Evolutionary conservation across 2,797 vertebrate species (phyloP).

Genomic region (Paguma larvata): DNA sequence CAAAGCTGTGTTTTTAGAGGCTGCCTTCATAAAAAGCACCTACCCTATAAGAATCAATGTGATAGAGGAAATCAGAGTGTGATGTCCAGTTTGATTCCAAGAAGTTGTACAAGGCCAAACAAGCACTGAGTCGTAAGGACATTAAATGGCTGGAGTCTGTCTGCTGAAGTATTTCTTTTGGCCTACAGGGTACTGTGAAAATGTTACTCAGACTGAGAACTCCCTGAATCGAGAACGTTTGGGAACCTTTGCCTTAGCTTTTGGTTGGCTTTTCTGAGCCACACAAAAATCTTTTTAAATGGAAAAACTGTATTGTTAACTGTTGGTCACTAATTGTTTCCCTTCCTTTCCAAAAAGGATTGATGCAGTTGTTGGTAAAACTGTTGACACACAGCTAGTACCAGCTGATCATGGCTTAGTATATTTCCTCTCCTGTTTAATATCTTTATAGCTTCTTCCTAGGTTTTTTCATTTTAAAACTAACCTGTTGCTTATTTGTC

Average conservation of each 20-base stretch:
- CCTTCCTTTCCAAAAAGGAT: not conserved
- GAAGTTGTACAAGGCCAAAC: not conserved
- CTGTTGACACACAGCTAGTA: constrained; percentile 33
- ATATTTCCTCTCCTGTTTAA: constrained; percentile 9
- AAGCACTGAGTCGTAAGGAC: not conserved
- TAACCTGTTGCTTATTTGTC: not conserved
- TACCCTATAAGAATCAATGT: not conserved
- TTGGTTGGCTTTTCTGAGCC: constrained; percentile 43
- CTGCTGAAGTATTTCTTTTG: constrained; percentile 48
- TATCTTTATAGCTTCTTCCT: not conserved
- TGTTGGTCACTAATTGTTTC: not conserved
- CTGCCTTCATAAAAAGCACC: constrained; percentile 8
- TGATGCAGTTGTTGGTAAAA: not conserved
- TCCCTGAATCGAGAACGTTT: constrained; percentile 26
- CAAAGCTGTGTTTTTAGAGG: constrained; percentile 24
- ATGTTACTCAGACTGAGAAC: constrained; percentile 13
- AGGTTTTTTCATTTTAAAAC: constrained; percentile 42
- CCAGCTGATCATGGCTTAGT: constrained; percentile 14
- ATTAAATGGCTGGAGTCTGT: not conserved
- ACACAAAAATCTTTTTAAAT: not conserved
- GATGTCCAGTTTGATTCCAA: constrained; percentile 13
- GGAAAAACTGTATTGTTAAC: not conserved
- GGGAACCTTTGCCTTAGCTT: constrained; percentile 5
- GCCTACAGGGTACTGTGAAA: not conserved
- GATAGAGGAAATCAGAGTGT: constrained; percentile 16